Base-by-base conservation (phyloP, 2,113 vertebrate genomes). In the Atrichornis clamosus region DNA sequence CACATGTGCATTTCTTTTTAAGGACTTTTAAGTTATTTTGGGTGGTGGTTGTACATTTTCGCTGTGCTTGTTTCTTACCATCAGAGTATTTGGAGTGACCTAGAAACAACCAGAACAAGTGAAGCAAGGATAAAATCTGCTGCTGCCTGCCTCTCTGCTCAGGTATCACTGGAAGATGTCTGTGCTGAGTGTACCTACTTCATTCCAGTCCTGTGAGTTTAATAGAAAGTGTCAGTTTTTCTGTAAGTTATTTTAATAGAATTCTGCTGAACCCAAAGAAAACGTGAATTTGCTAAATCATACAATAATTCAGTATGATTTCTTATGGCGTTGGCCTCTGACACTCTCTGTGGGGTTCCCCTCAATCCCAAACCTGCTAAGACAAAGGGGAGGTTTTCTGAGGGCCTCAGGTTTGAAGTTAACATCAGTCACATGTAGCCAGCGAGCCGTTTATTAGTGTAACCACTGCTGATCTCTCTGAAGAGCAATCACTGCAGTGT, bases 1-100 rank as follows among this genome's bases (percentile, higher is more conserved):
- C 50, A 91, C 39, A 64, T 30, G n/a, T 2, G 1, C 63, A 69
- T 92, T 94, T 90, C 80, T 97, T 96, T 96, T 82, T 93, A 94
- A 96, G 28, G 76, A 59, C 37, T 78, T 92, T 4, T 64, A 26
- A 26, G 47, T 96, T 64, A 64, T 95, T 92, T 56, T 39, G 23
- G 11, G 69, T 11, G 1, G 10, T 44, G 47, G 49, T 50, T 87
- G 59, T 35, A 41, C 26, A 32, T 67, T 92, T 93, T 87, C 65
- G 27, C 63, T 75, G 23, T 70, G 35, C 58, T 46, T 73, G 32
- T 93, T 88, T 89, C 62, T 64, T 78, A 53, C 62, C 16, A 11
- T 87, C 68, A 59, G 33, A 78, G 10, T 77, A 59, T 86, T 73
- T 83, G 67, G 44, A 52, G 72, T 94, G 75, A 77, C 87, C 53